These are phyloP conservation scores for Tolypeutes matacus DNA, from an alignment of 2,797 vertebrate genomes.

Conservation along the genomic window DNA sequence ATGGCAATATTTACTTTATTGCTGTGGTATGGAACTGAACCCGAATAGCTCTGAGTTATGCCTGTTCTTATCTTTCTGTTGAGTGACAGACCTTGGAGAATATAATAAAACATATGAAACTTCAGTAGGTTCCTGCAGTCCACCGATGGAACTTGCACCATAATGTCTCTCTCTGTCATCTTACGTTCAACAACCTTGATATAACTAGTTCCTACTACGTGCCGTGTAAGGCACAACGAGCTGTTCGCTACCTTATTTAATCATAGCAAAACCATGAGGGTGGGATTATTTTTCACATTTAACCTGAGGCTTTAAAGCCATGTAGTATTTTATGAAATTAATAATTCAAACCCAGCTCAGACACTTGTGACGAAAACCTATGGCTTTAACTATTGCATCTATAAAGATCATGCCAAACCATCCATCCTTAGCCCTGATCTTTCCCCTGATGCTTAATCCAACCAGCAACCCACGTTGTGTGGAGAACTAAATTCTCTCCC, in stretches of 20 bases:
- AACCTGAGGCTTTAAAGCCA: background rate
- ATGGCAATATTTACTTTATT: too few species aligned
- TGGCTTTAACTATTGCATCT: background rate
- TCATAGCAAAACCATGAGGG: background rate
- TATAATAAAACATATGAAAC: background rate
- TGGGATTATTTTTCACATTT: background rate
- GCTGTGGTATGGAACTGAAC: too few species aligned
- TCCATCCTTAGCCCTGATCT: background rate
- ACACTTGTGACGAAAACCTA: background rate
- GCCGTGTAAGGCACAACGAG: background rate
- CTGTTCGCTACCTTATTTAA: background rate
- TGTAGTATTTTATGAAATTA: background rate
- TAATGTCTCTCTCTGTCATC: background rate
- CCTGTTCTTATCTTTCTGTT: background rate
- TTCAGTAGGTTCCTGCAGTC: background rate
- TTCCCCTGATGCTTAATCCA: background rate
- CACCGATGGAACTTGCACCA: background rate
- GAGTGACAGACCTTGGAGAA: background rate
- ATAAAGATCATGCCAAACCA: background rate
- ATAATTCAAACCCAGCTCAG: background rate
- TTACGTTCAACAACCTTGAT: background rate
- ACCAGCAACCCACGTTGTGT: accelerated
- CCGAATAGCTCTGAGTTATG: too few species aligned
- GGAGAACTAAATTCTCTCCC: background rate
- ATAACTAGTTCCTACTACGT: background rate